These are phyloP conservation scores for Elmis aenea DNA, from an alignment of 2,888 invertebrate genomes.

Conservation along the genomic window DNA sequence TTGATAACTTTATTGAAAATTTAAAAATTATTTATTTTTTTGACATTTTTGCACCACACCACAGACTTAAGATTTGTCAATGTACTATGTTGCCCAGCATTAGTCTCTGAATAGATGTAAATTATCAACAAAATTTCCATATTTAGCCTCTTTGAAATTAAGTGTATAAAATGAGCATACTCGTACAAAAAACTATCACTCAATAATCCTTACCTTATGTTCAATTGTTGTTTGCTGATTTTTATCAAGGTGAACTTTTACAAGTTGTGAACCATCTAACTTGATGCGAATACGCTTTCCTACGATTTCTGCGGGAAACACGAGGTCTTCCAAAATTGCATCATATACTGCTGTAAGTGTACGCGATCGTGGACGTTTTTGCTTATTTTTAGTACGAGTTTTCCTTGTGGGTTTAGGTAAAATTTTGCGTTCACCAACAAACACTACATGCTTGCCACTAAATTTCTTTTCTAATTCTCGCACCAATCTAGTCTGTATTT, in stretches of 20 bases:
- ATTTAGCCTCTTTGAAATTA: too few species aligned
- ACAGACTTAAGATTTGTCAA: too few species aligned
- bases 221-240: slow-evolving; percentile 98
- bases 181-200: too few species aligned
- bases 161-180: too few species aligned
- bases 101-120: too few species aligned
- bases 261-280: slow-evolving; percentile 91
- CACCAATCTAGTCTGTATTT: slow-evolving; percentile 93
- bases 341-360: slow-evolving; percentile 98
- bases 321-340: slow-evolving; percentile 93
- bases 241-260: slow-evolving; percentile 97
- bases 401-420: slow-evolving; percentile 97
- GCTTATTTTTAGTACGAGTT: slow-evolving; percentile 74
- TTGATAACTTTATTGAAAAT: too few species aligned
- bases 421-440: slow-evolving; percentile 96
- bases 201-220: slow-evolving; percentile 83
- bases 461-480: slow-evolving; percentile 99
- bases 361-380: slow-evolving; percentile 72
- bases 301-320: slow-evolving; percentile 98
- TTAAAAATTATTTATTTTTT: too few species aligned
- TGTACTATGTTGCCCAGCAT: too few species aligned
- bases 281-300: slow-evolving; percentile 96
- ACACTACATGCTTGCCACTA: slow-evolving; percentile 97
- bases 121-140: too few species aligned
- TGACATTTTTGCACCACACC: too few species aligned